Percentiles rank a stretch among this genome's conserved stretches.
Evolutionary conservation across 2,113 vertebrate genomes (phyloP).

Genomic region (Prinia subflava): DNA sequence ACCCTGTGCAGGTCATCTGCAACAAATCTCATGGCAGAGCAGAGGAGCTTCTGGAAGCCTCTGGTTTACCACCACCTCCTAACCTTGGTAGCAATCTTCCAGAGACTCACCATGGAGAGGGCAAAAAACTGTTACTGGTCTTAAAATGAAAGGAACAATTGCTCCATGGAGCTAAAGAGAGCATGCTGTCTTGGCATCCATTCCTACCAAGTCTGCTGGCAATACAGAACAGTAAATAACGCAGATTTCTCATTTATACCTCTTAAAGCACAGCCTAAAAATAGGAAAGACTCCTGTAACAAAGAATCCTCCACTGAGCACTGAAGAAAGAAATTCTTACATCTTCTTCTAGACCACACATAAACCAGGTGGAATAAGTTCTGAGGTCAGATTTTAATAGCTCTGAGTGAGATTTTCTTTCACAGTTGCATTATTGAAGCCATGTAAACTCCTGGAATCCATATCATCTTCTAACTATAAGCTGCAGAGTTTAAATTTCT

Average conservation of each 20-base stretch:
- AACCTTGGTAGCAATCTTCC: not conserved
- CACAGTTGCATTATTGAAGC: not conserved
- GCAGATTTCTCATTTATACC: not conserved
- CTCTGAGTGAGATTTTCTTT: not conserved
- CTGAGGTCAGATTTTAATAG: not conserved
- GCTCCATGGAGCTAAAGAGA: not conserved
- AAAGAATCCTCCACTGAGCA: not conserved
- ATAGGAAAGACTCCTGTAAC: not conserved
- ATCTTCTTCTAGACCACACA: not conserved
- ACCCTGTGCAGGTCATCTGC: not conserved
- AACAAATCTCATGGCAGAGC: not conserved
- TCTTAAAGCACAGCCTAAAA: not conserved
- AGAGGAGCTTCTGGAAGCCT: not conserved
- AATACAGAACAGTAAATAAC: not conserved
- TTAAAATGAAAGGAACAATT: not conserved
- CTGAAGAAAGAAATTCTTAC: not conserved
- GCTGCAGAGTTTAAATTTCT: not conserved
- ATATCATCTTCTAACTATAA: not conserved
- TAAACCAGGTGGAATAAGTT: not conserved
- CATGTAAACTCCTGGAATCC: not conserved
- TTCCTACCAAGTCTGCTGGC: not conserved
- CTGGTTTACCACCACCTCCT: not conserved
- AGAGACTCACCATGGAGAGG: not conserved
- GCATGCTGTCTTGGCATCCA: not conserved
- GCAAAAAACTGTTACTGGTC: rapidly evolving